Percentiles rank a stretch among this genome's conserved stretches.
Evolutionary conservation across 2,888 invertebrate genomes (phyloP).

Genomic region (Bedellia somnulentella): DNA sequence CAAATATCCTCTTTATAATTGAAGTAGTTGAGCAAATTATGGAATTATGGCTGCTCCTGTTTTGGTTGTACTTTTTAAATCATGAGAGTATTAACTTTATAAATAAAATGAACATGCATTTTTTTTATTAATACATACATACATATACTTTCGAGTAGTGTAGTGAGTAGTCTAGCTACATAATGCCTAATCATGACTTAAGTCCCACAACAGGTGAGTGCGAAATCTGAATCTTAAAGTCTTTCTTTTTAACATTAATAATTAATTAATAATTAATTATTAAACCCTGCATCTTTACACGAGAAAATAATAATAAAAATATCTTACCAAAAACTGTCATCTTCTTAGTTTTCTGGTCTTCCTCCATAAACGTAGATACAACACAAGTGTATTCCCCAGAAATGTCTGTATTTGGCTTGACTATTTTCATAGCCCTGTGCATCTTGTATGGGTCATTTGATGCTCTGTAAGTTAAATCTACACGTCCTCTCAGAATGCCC

Average conservation of each 20-base stretch:
- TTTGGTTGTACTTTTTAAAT: neutral
- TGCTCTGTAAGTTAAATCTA: slow-evolving; percentile 67
- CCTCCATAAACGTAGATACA: slow-evolving; percentile 70
- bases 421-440: slow-evolving; percentile 72
- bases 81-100: neutral
- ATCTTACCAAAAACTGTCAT: slow-evolving; percentile 71
- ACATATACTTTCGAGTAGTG: too few species aligned
- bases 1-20: too few species aligned
- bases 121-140: neutral
- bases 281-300: neutral
- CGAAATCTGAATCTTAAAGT: too few species aligned
- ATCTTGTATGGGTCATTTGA: slow-evolving; percentile 68
- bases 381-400: slow-evolving; percentile 75
- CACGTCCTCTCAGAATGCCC: slow-evolving; percentile 52
- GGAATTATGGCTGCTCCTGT: too few species aligned
- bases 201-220: too few species aligned
- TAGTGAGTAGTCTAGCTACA: too few species aligned
- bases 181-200: too few species aligned
- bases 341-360: slow-evolving; percentile 65
- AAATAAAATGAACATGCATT: neutral
- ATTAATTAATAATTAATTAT: too few species aligned
- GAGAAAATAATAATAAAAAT: neutral
- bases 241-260: too few species aligned
- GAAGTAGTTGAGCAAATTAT: too few species aligned
- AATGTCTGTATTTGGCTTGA: slow-evolving; percentile 71